A percentile compares a stretch with the other conserved stretches of the same genome.
These are phyloP conservation scores for Palythoa heliodiscus DNA, from an alignment of 92 coral and sea anemone genomes.

Conservation along the genomic window DNA sequence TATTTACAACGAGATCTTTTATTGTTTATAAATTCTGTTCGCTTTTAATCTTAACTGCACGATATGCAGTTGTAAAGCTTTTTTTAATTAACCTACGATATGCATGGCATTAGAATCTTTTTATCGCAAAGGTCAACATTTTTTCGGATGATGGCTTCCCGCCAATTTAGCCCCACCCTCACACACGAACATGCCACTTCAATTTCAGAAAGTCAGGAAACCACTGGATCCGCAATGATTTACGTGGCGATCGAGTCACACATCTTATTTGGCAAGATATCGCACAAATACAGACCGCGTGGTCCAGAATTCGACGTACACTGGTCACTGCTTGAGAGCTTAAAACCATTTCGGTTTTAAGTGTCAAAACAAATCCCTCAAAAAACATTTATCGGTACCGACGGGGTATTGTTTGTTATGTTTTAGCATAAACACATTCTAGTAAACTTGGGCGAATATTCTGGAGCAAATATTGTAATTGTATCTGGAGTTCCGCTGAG, in stretches of 20 bases:
- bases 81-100: neutral
- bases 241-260: constrained; percentile 16
- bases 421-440: neutral
- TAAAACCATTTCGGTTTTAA: neutral
- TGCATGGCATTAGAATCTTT: neutral
- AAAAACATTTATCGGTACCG: neutral
- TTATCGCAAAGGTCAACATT: neutral
- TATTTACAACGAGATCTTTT: neutral
- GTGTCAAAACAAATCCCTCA: neutral
- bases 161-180: constrained; percentile 12
- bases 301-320: neutral
- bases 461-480: neutral
- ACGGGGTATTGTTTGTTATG: neutral
- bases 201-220: constrained; percentile 1
- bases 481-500: neutral
- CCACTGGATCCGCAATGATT: neutral
- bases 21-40: neutral
- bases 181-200: constrained; percentile 3
- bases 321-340: neutral
- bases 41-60: neutral
- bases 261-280: constrained; percentile 18
- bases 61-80: neutral
- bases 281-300: neutral
- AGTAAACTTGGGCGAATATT: neutral
- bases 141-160: constrained; percentile 12